Conservation (phyloP, 2,888 invertebrate genomes). For the Microchrysa polita region DNA sequence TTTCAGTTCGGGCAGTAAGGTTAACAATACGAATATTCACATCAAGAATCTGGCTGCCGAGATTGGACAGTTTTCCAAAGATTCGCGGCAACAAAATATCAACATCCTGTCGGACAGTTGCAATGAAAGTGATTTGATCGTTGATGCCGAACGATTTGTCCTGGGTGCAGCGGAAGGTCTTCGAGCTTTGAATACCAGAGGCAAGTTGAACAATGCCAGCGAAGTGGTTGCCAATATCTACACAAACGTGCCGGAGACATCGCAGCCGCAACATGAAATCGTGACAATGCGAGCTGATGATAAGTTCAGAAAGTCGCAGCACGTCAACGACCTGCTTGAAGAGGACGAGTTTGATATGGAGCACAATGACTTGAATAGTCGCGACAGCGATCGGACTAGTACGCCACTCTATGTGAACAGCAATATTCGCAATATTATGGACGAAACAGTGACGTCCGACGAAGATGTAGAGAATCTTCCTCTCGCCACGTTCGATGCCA, state of each 20-base stretch:
- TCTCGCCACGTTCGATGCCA: not conserved
- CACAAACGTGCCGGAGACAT: constrained; percentile 72
- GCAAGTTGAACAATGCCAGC: constrained; percentile 59
- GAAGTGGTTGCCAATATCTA: constrained; percentile 69
- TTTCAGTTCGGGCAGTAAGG: constrained; percentile 77
- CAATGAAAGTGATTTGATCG: constrained; percentile 66
- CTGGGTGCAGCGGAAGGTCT: constrained; percentile 63
- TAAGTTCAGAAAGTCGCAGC: constrained; percentile 57
- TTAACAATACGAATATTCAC: constrained; percentile 83
- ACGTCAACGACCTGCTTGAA: constrained; percentile 59
- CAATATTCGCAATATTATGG: constrained; percentile 52
- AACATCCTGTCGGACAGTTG: constrained; percentile 73
- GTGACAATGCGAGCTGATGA: constrained; percentile 57
- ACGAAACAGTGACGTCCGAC: constrained; percentile 44
- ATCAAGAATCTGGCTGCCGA: constrained; percentile 56
- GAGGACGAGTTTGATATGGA: constrained; percentile 57
- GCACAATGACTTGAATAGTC: constrained; percentile 57
- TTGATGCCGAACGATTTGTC: constrained; percentile 60
- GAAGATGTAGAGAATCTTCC: not conserved
- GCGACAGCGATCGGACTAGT: constrained; percentile 56
- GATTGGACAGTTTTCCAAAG: constrained; percentile 52
- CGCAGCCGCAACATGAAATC: constrained; percentile 70
- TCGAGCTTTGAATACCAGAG: constrained; percentile 56
- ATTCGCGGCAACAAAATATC: constrained; percentile 68
- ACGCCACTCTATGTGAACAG: constrained; percentile 62